Percentiles rank a stretch among this genome's conserved stretches.
phyloP scores from a whole-genome alignment of 2,113 vertebrate species.

The Pterocles orientalis region DNA sequence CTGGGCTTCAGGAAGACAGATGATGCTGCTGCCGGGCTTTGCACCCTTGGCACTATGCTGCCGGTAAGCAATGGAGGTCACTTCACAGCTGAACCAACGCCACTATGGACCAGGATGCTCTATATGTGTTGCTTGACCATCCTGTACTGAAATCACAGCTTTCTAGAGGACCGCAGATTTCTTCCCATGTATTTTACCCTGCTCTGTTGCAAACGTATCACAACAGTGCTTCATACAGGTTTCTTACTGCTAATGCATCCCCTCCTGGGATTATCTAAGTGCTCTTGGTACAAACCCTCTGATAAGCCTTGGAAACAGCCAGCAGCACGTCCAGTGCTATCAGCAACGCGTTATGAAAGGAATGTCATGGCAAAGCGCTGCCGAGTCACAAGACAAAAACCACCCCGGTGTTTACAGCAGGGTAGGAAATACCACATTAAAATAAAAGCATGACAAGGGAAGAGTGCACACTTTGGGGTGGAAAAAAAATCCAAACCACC shows the following conservation, averaged over 20 bases:
- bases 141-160: background rate
- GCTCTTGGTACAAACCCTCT: slow-evolving; percentile 19
- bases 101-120: background rate
- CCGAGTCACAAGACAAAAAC: slow-evolving; percentile 70
- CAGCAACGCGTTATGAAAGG: slow-evolving; percentile 55
- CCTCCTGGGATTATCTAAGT: slow-evolving; percentile 1
- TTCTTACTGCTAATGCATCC: slow-evolving; percentile 25
- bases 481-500: slow-evolving; percentile 22
- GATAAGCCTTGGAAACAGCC: slow-evolving; percentile 47
- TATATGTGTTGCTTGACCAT: accelerated
- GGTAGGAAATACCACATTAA: slow-evolving; percentile 66
- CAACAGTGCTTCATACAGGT: slow-evolving; percentile 27
- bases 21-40: background rate
- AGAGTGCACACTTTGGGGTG: background rate
- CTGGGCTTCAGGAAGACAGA: background rate
- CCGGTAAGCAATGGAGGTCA: background rate
- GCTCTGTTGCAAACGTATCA: background rate
- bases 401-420: slow-evolving; percentile 60
- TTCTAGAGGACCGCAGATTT: background rate
- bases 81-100: background rate
- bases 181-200: background rate
- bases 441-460: slow-evolving; percentile 55
- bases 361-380: slow-evolving; percentile 68
- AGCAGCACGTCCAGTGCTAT: slow-evolving; percentile 50
- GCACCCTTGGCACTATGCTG: background rate